These are phyloP conservation scores for Microplitis deprimator DNA, from an alignment of 2,888 invertebrate species.

Conservation along the genomic window DNA sequence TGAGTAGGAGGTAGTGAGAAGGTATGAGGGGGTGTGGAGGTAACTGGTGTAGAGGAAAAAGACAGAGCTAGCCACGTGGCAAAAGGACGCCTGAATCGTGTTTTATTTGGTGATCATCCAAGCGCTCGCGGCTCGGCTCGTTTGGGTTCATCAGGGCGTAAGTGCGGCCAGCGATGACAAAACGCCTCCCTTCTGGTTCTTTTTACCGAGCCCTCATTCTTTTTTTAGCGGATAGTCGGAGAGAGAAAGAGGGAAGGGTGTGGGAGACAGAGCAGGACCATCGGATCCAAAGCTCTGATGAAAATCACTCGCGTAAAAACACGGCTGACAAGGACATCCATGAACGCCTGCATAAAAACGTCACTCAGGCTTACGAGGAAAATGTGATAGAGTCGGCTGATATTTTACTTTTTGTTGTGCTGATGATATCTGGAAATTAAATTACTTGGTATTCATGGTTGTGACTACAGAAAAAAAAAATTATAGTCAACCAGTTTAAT, in stretches of 20 bases:
- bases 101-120: constrained; percentile 55
- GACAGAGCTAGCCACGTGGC: constrained; percentile 65
- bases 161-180: constrained; percentile 46
- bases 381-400: constrained; percentile 20
- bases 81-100: constrained; percentile 57
- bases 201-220: constrained; percentile 17
- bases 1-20: constrained; percentile 16
- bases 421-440: constrained; percentile 54
- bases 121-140: constrained; percentile 49
- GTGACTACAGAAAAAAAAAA: too few species aligned
- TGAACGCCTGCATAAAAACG: constrained; percentile 63
- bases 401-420: constrained; percentile 54
- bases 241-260: background rate
- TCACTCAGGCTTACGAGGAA: constrained; percentile 66
- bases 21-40: too few species aligned
- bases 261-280: background rate
- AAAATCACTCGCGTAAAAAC: constrained; percentile 2
- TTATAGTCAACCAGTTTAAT: too few species aligned
- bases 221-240: background rate
- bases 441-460: too few species aligned
- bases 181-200: constrained; percentile 32
- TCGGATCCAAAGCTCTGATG: constrained; percentile 4
- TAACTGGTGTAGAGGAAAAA: constrained; percentile 5
- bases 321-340: constrained; percentile 52
- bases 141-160: constrained; percentile 50